Conservation (phyloP, 2,888 invertebrate genomes). For the Epiblema foenella region DNA sequence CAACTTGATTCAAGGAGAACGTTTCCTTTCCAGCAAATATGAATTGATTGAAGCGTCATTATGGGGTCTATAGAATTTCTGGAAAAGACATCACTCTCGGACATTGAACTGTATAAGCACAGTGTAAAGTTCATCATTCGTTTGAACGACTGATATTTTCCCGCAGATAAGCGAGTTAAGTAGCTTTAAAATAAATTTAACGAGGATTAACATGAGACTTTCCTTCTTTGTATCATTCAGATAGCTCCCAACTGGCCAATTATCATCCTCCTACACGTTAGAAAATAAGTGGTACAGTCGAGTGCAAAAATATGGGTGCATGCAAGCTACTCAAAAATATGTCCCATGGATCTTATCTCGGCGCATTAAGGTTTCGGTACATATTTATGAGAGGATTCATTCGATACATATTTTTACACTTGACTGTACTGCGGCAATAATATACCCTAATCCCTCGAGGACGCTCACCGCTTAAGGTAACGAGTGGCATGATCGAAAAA, state of each 20-base stretch:
- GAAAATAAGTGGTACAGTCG: neutral
- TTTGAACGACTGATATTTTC: neutral
- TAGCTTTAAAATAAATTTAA: neutral
- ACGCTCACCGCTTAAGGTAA: conserved; percentile 16
- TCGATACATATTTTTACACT: too few species aligned
- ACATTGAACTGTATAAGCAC: neutral
- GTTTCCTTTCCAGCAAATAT: neutral
- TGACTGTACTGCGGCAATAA: too few species aligned
- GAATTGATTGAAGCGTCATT: neutral
- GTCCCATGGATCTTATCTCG: too few species aligned
- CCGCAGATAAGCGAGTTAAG: neutral
- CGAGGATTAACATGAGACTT: neutral
- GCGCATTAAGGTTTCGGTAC: too few species aligned
- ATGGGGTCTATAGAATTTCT: neutral
- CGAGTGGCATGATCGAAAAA: neutral
- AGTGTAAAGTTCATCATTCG: neutral
- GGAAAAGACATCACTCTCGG: neutral
- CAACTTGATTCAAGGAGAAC: neutral
- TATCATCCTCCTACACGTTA: conserved; percentile 2
- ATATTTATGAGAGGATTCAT: too few species aligned
- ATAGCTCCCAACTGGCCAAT: neutral
- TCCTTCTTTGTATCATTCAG: neutral
- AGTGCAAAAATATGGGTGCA: too few species aligned
- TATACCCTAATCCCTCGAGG: neutral
- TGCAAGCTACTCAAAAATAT: too few species aligned